phyloP scores from a whole-genome alignment of 2,888 invertebrate genomes.

The Tiliacea aurago region DNA sequence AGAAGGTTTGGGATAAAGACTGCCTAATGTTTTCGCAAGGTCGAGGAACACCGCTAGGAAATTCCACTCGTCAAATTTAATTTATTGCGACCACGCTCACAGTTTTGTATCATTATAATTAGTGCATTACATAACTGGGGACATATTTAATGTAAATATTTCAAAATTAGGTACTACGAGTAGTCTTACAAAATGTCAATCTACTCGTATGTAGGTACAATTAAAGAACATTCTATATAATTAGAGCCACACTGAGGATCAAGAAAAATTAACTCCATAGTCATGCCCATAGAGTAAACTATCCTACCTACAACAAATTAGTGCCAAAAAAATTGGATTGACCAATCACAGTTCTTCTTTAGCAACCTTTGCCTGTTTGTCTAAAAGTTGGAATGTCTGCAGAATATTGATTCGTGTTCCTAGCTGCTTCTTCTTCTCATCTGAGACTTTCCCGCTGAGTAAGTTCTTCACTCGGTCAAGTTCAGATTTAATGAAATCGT shows the following conservation, averaged over 20 bases:
- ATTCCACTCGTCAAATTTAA: neutral
- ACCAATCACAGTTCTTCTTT: slow-evolving; percentile 81
- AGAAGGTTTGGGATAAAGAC: neutral
- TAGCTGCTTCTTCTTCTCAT: slow-evolving; percentile 95
- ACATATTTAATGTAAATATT: neutral
- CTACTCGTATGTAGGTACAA: neutral
- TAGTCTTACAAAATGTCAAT: neutral
- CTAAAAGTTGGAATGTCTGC: slow-evolving; percentile 92
- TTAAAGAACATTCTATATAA: neutral
- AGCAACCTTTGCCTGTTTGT: slow-evolving; percentile 64
- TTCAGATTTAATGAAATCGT: slow-evolving; percentile 94
- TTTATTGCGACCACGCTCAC: neutral
- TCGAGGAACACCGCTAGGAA: neutral
- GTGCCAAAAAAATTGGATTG: neutral
- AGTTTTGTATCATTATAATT: neutral
- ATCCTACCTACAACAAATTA: neutral
- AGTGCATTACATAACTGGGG: neutral
- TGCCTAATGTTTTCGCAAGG: neutral
- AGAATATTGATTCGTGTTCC: slow-evolving; percentile 95
- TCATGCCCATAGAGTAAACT: neutral
- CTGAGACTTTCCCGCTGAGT: slow-evolving; percentile 94
- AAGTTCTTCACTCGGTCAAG: slow-evolving; percentile 94
- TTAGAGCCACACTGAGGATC: neutral
- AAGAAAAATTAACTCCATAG: neutral
- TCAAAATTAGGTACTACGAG: no score